Conservation (phyloP, 2,797 vertebrate genomes). For the Cossypha caffra region DNA sequence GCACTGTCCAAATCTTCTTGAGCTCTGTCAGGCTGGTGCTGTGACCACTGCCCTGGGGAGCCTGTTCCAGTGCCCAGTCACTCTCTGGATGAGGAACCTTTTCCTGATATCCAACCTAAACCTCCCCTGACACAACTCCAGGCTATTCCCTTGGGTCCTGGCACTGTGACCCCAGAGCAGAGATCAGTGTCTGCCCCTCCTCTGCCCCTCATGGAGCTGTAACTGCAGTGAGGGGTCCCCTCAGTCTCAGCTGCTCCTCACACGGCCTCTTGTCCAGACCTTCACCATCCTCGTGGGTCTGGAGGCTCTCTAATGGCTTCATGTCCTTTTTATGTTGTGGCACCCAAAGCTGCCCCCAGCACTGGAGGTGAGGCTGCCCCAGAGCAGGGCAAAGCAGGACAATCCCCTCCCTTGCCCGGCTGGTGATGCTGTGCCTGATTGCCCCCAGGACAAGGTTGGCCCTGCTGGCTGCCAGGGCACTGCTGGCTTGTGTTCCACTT, state of each 20-base stretch:
- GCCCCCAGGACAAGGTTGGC: neutral
- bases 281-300: neutral
- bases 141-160: fast-evolving
- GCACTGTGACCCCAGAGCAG: fast-evolving
- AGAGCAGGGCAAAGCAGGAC: fast-evolving
- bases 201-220: fast-evolving
- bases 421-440: fast-evolving
- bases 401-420: fast-evolving
- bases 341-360: neutral
- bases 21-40: neutral
- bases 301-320: fast-evolving
- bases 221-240: fast-evolving
- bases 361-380: fast-evolving
- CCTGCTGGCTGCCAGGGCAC: neutral
- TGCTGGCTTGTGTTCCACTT: neutral
- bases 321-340: neutral
- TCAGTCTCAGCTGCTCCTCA: neutral
- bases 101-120: neutral
- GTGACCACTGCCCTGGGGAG: neutral
- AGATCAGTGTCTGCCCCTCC: neutral
- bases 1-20: fast-evolving
- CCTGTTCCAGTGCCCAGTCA: neutral
- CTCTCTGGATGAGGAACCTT: no score
- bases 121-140: neutral
- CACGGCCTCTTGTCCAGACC: fast-evolving